Evolutionary conservation across 2,888 invertebrate genomes (phyloP).

Genomic region (Lasius platythorax): DNA sequence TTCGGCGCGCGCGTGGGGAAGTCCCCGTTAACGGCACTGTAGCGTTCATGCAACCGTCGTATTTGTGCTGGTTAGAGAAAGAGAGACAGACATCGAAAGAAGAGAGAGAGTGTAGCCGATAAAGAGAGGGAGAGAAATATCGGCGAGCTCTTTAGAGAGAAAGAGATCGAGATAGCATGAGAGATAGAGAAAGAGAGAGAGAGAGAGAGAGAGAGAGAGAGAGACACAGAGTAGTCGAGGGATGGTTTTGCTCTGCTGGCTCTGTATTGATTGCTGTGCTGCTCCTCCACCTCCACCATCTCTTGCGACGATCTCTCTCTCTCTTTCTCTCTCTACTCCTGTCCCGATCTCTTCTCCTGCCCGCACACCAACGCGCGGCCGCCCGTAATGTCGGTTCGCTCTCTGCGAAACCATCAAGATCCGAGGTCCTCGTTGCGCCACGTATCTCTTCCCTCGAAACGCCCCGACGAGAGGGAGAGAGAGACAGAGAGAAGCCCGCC

Average conservation of each 20-base stretch:
- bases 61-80: conserved; percentile 76
- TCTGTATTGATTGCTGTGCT: conserved; percentile 84
- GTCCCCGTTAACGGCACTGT: conserved; percentile 73
- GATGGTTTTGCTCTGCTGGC: conserved; percentile 84
- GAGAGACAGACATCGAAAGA: conserved; percentile 40
- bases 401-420: conserved; percentile 73
- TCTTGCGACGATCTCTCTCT: conserved; percentile 73
- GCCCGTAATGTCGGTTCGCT: conserved; percentile 71
- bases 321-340: conserved; percentile 68
- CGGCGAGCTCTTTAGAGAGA: conserved; percentile 55
- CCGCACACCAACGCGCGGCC: conserved; percentile 63
- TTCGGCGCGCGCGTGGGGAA: conserved; percentile 63
- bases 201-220: conserved; percentile 64
- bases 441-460: conserved; percentile 64
- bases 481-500: conserved; percentile 54
- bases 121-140: conserved; percentile 36
- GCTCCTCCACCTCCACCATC: conserved; percentile 76
- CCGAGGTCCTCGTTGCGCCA: conserved; percentile 70
- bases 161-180: neutral
- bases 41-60: conserved; percentile 74
- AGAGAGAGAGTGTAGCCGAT: conserved; percentile 53
- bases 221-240: conserved; percentile 72
- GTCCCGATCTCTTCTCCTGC: conserved; percentile 45
- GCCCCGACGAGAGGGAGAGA: conserved; percentile 44
- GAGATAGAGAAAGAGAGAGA: conserved; percentile 60